Percentiles rank a stretch among this genome's conserved stretches.
phyloP scores from a whole-genome alignment of 2,888 invertebrate species.

The Amblyjoppa proteus region DNA sequence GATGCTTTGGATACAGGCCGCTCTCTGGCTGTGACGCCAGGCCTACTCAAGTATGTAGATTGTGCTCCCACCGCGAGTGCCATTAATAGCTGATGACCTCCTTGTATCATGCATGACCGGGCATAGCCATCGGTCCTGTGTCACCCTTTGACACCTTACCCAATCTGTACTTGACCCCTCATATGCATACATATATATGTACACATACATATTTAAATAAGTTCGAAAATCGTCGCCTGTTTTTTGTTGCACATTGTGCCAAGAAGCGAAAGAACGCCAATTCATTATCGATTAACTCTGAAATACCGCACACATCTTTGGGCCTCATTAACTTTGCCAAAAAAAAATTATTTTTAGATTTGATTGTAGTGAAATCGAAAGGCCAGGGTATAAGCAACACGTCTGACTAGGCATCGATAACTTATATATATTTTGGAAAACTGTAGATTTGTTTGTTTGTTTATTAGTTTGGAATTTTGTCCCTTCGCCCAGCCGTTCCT shows the following conservation, averaged over 20 bases:
- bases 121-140: slow-evolving; percentile 50
- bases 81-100: slow-evolving; percentile 81
- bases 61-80: slow-evolving; percentile 78
- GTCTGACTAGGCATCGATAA: too few relatives aligned
- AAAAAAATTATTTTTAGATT: too few relatives aligned
- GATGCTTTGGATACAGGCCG: slow-evolving; percentile 11
- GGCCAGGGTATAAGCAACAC: too few relatives aligned
- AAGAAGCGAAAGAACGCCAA: not conserved
- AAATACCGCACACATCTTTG: too few relatives aligned
- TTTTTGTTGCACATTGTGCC: not conserved
- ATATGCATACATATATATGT: slow-evolving; percentile 6
- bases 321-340: too few relatives aligned
- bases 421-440: too few relatives aligned
- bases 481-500: too few relatives aligned
- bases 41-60: slow-evolving; percentile 81
- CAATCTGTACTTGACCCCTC: not conserved
- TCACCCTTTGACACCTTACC: slow-evolving; percentile 47
- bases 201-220: not conserved
- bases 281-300: not conserved
- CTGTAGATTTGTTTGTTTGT: too few relatives aligned
- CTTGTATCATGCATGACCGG: slow-evolving; percentile 65
- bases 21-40: slow-evolving; percentile 59
- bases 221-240: not conserved
- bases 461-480: too few relatives aligned
- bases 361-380: too few relatives aligned